phyloP scores from a whole-genome alignment of 2,113 vertebrate genomes.

The Otocyon megalotis region DNA sequence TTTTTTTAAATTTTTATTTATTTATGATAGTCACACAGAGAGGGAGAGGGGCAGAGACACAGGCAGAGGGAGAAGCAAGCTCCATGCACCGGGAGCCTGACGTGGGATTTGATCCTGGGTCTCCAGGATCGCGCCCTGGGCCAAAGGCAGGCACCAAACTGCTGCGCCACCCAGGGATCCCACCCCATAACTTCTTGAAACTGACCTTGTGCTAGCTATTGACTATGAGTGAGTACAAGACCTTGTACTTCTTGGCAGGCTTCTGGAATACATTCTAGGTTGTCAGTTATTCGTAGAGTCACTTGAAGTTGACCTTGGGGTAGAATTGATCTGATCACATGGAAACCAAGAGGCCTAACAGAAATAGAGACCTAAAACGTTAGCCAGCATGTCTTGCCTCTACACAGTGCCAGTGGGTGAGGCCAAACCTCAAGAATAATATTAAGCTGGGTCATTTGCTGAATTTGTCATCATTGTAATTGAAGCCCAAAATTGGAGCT shows the following conservation, averaged over 20 bases:
- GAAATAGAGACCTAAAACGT: neutral
- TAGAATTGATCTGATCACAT: neutral
- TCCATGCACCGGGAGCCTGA: no score
- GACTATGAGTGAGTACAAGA: neutral
- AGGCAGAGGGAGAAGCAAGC: no score
- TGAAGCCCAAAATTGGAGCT: neutral
- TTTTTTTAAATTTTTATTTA: no score
- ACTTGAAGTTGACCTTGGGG: neutral
- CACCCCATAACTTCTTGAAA: neutral
- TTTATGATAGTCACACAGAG: no score
- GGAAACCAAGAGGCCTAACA: neutral
- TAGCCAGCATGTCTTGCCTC: neutral
- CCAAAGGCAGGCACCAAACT: no score
- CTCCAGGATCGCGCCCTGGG: no score
- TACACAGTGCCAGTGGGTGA: neutral
- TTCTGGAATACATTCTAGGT: neutral
- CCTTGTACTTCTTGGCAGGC: neutral
- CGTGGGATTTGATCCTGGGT: no score
- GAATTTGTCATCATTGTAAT: conserved; percentile 13
- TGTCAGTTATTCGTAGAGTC: conserved; percentile 38
- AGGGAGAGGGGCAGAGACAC: no score
- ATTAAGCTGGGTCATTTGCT: conserved; percentile 28
- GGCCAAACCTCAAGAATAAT: conserved; percentile 4
- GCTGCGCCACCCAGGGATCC: no score
- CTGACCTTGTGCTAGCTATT: neutral